phyloP scores from a whole-genome alignment of 2,888 invertebrate species.

The Drosophila antonietae region DNA sequence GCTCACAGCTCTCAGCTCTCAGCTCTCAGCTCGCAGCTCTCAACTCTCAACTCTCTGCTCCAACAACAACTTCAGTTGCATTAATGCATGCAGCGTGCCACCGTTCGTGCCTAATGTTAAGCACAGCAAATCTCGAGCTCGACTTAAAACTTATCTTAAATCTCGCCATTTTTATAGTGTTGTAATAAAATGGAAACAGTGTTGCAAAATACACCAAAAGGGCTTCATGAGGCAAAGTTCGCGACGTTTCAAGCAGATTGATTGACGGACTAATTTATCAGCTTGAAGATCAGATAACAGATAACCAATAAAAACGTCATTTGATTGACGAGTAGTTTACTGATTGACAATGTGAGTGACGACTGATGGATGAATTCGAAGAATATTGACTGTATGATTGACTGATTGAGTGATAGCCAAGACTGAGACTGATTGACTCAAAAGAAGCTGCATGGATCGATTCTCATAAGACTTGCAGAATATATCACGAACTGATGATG shows the following conservation, averaged over 20 bases:
- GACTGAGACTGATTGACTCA: neutral
- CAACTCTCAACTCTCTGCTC: neutral
- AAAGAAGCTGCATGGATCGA: neutral
- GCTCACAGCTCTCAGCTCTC: slow-evolving; percentile 1
- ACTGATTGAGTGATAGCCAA: neutral
- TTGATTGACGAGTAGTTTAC: neutral
- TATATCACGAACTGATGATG: no score
- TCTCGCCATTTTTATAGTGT: neutral
- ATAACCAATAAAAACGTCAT: neutral
- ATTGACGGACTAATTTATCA: neutral
- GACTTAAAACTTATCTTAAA: slow-evolving; percentile 6
- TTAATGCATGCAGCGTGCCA: slow-evolving; percentile 29
- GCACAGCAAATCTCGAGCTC: slow-evolving; percentile 7
- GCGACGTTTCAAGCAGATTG: neutral
- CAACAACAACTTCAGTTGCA: slow-evolving; percentile 9
- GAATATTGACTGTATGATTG: neutral
- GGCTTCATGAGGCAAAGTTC: no score
- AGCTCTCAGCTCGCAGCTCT: neutral
- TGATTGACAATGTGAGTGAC: neutral
- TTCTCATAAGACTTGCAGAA: no score
- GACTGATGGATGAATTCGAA: no score
- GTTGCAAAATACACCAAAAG: neutral
- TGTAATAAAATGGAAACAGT: neutral
- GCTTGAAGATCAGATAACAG: neutral
- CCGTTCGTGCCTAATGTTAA: slow-evolving; percentile 26